Conservation (phyloP, 2,113 vertebrate genomes). For the rabbit (Oryctolagus cuniculus) region mOryCun1.1 NC_091434.1:65900001-65900500, state of each 20-base stretch:
- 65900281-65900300: conserved; percentile 8
- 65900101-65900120: too few species aligned
- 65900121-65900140: too few species aligned
- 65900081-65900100: too few species aligned
- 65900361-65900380: background rate
- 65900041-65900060: too few species aligned
- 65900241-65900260: background rate
- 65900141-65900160: too few species aligned
- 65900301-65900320: background rate
- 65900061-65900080: too few species aligned
- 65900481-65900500: background rate
- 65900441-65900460: background rate
- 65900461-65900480: background rate
- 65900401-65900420: background rate
- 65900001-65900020: too few species aligned
- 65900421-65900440: background rate
- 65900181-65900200: too few species aligned
- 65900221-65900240: too few species aligned
- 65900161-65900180: too few species aligned
- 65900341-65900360: conserved; percentile 1
- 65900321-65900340: conserved; percentile 13
- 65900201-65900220: too few species aligned
- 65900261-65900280: background rate
- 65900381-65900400: background rate
- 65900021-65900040: too few species aligned